These are phyloP conservation scores for Stictonetta naevosa DNA, from an alignment of 2,113 vertebrate genomes.

Conservation along the genomic window DNA sequence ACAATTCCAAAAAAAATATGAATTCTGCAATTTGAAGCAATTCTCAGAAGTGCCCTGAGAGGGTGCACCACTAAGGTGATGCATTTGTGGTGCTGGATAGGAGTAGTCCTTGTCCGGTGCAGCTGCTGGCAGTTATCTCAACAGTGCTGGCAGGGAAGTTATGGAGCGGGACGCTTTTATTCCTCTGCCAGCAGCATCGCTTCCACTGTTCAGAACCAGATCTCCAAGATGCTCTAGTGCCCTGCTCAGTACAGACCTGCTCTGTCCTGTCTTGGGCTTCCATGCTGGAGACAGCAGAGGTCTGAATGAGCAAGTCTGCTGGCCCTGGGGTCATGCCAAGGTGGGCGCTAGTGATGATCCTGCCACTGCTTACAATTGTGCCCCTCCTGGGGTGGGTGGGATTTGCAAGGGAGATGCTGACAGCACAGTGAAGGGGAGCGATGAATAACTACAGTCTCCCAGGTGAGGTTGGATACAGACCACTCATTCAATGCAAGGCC, in stretches of 20 bases:
- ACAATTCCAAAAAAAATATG: background rate
- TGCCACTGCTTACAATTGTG: background rate
- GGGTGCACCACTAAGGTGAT: rapidly evolving
- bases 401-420: background rate
- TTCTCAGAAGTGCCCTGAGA: rapidly evolving
- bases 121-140: background rate
- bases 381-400: background rate
- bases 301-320: background rate
- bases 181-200: background rate
- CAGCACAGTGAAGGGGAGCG: no score
- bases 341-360: background rate
- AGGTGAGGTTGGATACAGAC: background rate
- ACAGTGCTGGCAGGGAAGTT: background rate
- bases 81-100: background rate
- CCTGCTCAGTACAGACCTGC: rapidly evolving
- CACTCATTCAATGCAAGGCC: background rate
- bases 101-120: background rate
- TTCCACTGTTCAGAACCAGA: background rate
- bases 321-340: no score
- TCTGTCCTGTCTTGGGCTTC: background rate
- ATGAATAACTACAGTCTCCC: rapidly evolving
- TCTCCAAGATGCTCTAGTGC: background rate
- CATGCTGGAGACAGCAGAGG: background rate
- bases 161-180: background rate
- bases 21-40: background rate